Conservation (phyloP, 2,797 vertebrate genomes). For the Myotis pilosus region DNA sequence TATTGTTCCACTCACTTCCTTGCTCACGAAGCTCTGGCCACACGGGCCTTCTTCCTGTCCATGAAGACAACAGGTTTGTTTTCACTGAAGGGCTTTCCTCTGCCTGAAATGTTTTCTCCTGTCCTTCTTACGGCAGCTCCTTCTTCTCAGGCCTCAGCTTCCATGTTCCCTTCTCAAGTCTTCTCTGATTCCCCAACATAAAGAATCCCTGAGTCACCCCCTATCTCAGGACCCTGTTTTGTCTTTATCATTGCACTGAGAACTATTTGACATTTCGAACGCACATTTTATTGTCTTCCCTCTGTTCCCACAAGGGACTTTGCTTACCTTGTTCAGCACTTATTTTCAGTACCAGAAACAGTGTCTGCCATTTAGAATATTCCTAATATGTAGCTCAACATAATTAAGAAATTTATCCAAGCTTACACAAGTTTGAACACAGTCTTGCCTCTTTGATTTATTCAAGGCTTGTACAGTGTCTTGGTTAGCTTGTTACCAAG, state of each 20-base stretch:
- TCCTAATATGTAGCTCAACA: background rate
- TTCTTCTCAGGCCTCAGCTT: background rate
- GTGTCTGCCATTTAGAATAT: background rate
- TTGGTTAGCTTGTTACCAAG: background rate
- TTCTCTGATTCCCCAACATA: background rate
- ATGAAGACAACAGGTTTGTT: background rate
- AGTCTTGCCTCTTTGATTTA: background rate
- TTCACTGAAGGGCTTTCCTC: background rate
- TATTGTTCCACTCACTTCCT: background rate
- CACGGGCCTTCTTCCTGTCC: background rate
- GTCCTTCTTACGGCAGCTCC: background rate
- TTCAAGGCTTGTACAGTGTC: background rate
- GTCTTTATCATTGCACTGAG: background rate
- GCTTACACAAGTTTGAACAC: background rate
- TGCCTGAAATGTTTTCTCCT: background rate
- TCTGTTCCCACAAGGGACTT: background rate
- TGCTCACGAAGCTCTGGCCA: background rate
- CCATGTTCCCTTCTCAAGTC: background rate
- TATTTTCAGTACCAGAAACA: background rate
- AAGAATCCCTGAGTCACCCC: background rate
- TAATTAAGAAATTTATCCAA: background rate
- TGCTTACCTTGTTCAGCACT: background rate
- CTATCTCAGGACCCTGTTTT: background rate
- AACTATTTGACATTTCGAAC: background rate
- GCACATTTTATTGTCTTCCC: background rate